Evolutionary conservation across 2,113 vertebrate species (phyloP).

Genomic region (Brachyistius frenatus): DNA sequence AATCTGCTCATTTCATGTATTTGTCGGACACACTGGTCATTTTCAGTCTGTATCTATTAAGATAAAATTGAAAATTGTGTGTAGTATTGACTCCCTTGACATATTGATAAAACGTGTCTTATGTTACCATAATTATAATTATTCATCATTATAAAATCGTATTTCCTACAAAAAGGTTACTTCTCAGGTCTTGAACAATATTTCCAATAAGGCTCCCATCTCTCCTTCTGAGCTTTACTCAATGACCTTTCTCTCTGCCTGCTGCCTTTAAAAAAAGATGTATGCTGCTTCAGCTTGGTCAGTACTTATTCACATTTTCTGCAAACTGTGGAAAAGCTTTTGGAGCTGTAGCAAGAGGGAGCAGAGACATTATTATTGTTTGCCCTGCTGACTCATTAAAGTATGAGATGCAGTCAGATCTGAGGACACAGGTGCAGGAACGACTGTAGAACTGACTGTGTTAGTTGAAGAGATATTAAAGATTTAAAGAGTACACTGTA

Average conservation of each 20-base stretch:
- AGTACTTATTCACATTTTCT: constrained; percentile 1
- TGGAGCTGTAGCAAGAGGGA: not conserved
- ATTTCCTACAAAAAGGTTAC: no score
- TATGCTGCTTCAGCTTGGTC: not conserved
- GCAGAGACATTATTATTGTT: constrained; percentile 4
- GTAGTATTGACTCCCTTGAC: not conserved
- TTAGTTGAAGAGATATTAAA: no score
- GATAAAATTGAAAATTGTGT: not conserved
- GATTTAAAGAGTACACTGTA: no score
- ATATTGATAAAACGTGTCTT: no score
- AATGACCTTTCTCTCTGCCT: not conserved
- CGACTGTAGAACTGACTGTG: no score
- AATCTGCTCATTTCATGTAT: not conserved
- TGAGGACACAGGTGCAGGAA: not conserved
- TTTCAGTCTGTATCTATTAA: not conserved
- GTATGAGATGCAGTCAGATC: not conserved
- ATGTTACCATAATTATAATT: not conserved
- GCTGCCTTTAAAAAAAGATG: not conserved
- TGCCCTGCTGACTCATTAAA: not conserved
- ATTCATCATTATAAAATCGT: not conserved
- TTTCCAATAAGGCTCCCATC: not conserved
- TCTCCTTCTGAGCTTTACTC: not conserved
- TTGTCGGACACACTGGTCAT: not conserved
- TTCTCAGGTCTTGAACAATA: not conserved
- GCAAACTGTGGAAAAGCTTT: constrained; percentile 24